A percentile compares a stretch with the other conserved stretches of the same genome.
Conservation (phyloP, 2,113 vertebrate genomes). For the Fregata magnificens region DNA sequence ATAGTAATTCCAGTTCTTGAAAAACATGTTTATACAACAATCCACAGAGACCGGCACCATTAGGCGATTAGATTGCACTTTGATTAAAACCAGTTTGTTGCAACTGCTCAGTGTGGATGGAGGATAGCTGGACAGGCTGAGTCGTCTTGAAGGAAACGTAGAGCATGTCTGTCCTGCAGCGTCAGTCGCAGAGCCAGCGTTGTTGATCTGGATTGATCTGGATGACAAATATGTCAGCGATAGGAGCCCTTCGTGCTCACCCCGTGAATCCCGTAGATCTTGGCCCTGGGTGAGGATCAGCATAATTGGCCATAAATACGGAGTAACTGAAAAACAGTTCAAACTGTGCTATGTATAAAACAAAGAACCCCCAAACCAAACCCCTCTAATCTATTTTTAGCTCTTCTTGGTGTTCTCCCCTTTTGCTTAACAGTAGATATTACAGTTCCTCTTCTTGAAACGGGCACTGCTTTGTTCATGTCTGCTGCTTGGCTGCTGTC, state of each 20-base stretch:
- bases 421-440: neutral
- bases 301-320: neutral
- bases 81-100: neutral
- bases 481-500: neutral
- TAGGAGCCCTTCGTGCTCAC: neutral
- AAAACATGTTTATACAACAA: neutral
- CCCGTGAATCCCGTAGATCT: neutral
- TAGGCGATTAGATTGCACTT: neutral
- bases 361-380: neutral
- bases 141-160: neutral
- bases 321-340: neutral
- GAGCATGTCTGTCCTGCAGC: neutral
- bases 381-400: neutral
- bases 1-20: neutral
- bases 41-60: neutral
- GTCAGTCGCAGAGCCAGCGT: accelerated
- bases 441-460: neutral
- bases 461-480: neutral
- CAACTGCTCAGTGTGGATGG: neutral
- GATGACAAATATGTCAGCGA: accelerated
- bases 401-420: neutral
- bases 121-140: neutral
- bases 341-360: neutral
- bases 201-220: no score
- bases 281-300: neutral